These are phyloP conservation scores for Urosaurus nigricauda DNA, from an alignment of 2,797 vertebrate species.

Conservation along the genomic window DNA sequence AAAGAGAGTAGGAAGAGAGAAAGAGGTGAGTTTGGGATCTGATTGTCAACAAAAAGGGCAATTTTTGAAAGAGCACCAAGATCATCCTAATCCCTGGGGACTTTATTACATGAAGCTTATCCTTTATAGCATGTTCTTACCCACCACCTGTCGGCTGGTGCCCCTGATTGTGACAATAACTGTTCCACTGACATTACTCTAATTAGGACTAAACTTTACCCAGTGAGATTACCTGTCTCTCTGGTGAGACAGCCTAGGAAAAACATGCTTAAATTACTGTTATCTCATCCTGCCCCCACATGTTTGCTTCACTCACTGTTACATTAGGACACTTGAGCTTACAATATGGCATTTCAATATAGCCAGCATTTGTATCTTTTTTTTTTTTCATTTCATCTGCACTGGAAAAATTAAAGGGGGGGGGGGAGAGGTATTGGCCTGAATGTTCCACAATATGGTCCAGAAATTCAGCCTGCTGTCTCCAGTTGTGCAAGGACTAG, in stretches of 20 bases:
- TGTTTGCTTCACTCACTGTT: slow-evolving; percentile 24
- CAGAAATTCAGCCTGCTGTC: background rate
- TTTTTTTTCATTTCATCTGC: background rate
- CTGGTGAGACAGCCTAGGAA: slow-evolving; percentile 43
- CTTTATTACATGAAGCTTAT: slow-evolving; percentile 56
- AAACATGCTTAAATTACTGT: slow-evolving; percentile 49
- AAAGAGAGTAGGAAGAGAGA: background rate
- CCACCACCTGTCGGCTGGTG: slow-evolving; percentile 59
- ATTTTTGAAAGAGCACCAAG: slow-evolving; percentile 44
- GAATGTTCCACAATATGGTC: background rate
- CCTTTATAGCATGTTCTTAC: slow-evolving; percentile 58
- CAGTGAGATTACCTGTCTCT: slow-evolving; percentile 49
- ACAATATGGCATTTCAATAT: background rate
- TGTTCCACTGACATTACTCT: slow-evolving; percentile 51
- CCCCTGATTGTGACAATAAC: slow-evolving; percentile 68
- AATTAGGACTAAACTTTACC: slow-evolving; percentile 68
- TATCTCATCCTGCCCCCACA: background rate
- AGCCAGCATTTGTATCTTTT: background rate
- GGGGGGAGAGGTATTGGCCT: too few species aligned
- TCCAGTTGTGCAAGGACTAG: background rate
- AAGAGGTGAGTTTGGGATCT: slow-evolving; percentile 25
- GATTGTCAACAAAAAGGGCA: slow-evolving; percentile 51
- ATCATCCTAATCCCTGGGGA: slow-evolving; percentile 60
- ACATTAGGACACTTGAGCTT: slow-evolving; percentile 3
- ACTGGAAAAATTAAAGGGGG: background rate